Evolutionary conservation across 2,888 invertebrate genomes (phyloP).

Genomic region (Drosophila cognata): DNA sequence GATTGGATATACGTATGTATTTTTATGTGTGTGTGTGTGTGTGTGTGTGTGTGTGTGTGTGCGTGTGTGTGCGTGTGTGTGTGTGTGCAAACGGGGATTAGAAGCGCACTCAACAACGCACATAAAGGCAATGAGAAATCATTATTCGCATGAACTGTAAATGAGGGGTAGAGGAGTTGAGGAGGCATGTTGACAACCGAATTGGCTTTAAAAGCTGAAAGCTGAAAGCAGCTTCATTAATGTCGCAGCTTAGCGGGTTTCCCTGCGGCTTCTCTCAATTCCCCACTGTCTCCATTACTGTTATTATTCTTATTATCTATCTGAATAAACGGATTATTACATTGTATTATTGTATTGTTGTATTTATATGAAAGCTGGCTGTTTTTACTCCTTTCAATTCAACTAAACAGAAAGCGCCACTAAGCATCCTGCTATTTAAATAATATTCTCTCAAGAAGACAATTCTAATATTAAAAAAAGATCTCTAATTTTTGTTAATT

Average conservation of each 20-base stretch:
- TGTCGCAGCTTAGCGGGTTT: slow-evolving; percentile 51
- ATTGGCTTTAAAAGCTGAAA: slow-evolving; percentile 8
- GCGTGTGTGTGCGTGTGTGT: not conserved
- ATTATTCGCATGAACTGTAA: not conserved
- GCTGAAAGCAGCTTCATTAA: slow-evolving; percentile 35
- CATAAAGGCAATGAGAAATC: not conserved
- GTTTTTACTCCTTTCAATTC: not conserved
- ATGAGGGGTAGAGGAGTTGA: not conserved
- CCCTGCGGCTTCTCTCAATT: slow-evolving; percentile 42
- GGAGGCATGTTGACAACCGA: slow-evolving; percentile 1
- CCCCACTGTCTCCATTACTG: slow-evolving; percentile 49
- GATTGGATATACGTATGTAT: not conserved
- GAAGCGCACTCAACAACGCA: slow-evolving; percentile 9
- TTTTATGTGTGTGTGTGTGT: not conserved
- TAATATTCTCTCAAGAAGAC: not conserved
- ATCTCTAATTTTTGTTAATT: not conserved
- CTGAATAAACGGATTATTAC: slow-evolving; percentile 62
- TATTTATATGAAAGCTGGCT: not conserved
- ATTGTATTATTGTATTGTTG: not conserved
- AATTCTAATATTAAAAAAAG: not conserved
- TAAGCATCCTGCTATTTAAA: not conserved
- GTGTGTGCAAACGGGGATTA: slow-evolving; percentile 5
- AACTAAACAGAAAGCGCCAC: not conserved
- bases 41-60: not conserved
- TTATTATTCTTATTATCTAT: slow-evolving; percentile 16